Evolutionary conservation across 1,140 invertebrate genomes (phyloP).

Genomic region (Saxidomus purpurata): DNA sequence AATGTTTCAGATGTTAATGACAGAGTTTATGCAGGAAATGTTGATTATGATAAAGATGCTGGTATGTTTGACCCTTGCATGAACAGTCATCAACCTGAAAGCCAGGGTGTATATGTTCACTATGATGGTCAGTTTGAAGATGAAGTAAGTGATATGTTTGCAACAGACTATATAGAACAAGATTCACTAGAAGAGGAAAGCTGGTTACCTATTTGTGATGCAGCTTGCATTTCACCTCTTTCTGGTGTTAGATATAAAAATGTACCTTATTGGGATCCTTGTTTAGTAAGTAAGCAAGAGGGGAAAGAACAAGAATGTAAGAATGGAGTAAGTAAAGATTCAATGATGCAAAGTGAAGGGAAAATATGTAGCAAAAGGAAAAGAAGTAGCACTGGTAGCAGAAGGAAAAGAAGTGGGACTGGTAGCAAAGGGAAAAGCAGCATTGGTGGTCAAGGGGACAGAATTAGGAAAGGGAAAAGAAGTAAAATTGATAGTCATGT

Average conservation of each 20-base stretch:
- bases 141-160: no score
- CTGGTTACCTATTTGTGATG: background rate
- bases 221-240: no score
- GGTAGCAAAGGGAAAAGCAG: no score
- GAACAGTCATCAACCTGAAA: background rate
- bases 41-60: background rate
- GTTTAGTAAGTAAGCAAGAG: background rate
- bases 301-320: background rate
- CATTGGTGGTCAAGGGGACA: no score
- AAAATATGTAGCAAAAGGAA: background rate
- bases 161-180: background rate
- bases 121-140: no score
- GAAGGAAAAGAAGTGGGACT: no score
- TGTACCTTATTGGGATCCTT: background rate
- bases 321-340: background rate
- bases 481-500: no score
- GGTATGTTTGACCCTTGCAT: background rate
- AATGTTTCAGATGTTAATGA: background rate
- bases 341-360: background rate
- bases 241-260: background rate
- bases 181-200: background rate
- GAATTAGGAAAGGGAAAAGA: no score
- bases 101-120: background rate
- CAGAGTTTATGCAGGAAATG: background rate
- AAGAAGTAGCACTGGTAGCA: background rate